phyloP scores from a whole-genome alignment of 2,888 invertebrate genomes.

The Sinhomidia bicolor region DNA sequence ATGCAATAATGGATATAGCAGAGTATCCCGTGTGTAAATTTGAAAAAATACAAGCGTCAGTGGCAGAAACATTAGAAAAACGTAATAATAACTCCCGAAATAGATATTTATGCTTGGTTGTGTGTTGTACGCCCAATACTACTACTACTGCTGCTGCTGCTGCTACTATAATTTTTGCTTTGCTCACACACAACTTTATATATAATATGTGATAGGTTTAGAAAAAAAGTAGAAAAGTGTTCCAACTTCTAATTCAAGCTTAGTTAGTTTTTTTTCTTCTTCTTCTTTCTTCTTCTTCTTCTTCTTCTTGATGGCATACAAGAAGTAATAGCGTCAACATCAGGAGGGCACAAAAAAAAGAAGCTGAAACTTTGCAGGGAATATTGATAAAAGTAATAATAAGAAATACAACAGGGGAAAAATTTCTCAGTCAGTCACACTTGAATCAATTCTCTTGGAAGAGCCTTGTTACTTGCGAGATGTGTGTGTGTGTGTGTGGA shows the following conservation, averaged over 20 bases:
- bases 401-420: conserved; percentile 74
- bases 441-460: conserved; percentile 63
- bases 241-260: conserved; percentile 63
- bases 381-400: conserved; percentile 78
- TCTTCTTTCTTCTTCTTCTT: conserved; percentile 37
- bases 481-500: too few species aligned
- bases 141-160: not conserved
- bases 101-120: conserved; percentile 21
- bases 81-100: conserved; percentile 52
- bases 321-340: conserved; percentile 55
- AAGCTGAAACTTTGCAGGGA: conserved; percentile 67
- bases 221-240: conserved; percentile 32
- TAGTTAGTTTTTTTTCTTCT: conserved; percentile 49
- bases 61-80: conserved; percentile 61
- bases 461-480: conserved; percentile 37
- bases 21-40: conserved; percentile 9
- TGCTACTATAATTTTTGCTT: not conserved
- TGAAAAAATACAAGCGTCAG: conserved; percentile 62
- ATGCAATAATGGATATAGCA: conserved; percentile 34
- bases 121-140: not conserved
- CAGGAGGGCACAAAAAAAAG: conserved; percentile 60
- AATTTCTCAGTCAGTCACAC: conserved; percentile 70
- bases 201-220: conserved; percentile 12
- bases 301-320: conserved; percentile 16
- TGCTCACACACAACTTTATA: not conserved